Conservation (phyloP, 2,888 invertebrate genomes). For the Tipula vernalis region DNA sequence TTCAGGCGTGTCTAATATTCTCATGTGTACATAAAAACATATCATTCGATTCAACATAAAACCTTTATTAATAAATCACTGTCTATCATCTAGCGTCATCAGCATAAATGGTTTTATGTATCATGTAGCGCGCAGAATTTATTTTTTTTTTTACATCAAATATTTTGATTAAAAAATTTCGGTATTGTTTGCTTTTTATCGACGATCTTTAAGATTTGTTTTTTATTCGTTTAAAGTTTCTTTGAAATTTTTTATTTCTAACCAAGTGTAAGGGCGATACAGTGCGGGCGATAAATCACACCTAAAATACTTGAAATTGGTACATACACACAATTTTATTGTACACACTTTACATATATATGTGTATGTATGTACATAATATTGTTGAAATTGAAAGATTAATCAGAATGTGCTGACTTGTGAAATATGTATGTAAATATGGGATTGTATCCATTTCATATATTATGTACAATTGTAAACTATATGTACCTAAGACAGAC, state of each 20-base stretch:
- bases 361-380: not conserved
- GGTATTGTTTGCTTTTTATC: not conserved
- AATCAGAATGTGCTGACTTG: not conserved
- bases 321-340: not conserved
- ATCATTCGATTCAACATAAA: not conserved
- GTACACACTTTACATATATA: not conserved
- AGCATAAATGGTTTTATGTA: not conserved
- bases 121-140: not conserved
- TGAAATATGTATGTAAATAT: not conserved
- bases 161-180: not conserved
- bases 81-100: not conserved
- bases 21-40: not conserved
- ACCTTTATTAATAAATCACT: not conserved
- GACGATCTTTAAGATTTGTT: not conserved
- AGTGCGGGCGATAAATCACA: not conserved
- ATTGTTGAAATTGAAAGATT: not conserved
- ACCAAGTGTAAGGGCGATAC: not conserved
- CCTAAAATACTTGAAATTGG: not conserved
- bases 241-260: not conserved
- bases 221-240: not conserved
- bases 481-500: not conserved
- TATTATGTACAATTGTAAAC: not conserved
- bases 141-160: not conserved
- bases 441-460: not conserved
- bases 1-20: not conserved